A percentile compares a stretch with the other conserved stretches of the same genome.
Evolutionary conservation across 2,113 vertebrate genomes (phyloP).

Genomic region (Python bivittatus): DNA sequence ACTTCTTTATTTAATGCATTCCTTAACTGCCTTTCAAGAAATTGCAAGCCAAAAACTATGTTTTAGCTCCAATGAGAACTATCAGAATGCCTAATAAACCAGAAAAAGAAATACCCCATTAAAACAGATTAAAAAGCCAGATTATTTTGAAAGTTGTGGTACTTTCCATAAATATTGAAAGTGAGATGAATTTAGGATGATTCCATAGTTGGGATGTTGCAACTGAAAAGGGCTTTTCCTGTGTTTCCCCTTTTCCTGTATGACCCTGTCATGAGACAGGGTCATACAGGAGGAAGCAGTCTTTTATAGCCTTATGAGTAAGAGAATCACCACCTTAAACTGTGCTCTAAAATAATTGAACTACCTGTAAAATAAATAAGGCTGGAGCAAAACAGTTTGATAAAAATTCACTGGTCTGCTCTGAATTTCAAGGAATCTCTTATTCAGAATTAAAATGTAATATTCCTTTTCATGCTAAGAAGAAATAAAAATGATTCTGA

Average conservation of each 20-base stretch:
- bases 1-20: neutral
- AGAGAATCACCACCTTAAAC: neutral
- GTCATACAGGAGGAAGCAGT: neutral
- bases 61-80: neutral
- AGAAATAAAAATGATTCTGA: neutral
- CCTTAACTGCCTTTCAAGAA: neutral
- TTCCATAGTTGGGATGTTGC: neutral
- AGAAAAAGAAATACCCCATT: neutral
- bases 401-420: neutral
- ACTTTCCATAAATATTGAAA: neutral
- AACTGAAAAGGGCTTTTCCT: neutral
- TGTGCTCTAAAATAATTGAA: neutral
- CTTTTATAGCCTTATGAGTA: neutral
- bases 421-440: neutral
- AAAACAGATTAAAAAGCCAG: neutral
- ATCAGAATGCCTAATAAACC: neutral
- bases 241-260: neutral
- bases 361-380: neutral
- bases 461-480: neutral
- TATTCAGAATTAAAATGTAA: neutral
- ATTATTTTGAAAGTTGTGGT: neutral
- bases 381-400: neutral
- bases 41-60: neutral
- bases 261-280: neutral
- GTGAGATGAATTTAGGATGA: neutral